A percentile compares a stretch with the other conserved stretches of the same genome.
These are phyloP conservation scores for Tipula vernalis DNA, from an alignment of 2,888 invertebrate species.

Conservation along the genomic window DNA sequence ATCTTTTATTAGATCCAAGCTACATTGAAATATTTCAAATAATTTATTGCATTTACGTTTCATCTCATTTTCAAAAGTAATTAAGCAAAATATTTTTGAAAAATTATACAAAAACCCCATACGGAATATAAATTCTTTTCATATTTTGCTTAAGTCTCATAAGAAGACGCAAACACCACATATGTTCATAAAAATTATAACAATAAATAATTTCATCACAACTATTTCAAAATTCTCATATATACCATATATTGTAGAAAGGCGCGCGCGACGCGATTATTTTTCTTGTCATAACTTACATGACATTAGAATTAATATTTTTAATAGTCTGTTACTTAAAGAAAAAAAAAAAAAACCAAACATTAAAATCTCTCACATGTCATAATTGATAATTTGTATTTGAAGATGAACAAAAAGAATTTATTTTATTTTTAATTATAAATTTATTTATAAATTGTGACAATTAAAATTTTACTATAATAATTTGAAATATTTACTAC, in stretches of 20 bases:
- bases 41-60: neutral
- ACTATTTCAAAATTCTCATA: neutral
- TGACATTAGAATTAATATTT: conserved; percentile 4
- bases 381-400: neutral
- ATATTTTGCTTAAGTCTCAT: neutral
- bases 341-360: neutral
- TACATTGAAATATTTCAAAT: neutral
- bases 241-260: neutral
- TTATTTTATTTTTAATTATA: neutral
- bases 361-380: neutral
- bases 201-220: neutral
- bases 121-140: neutral
- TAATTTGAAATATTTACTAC: neutral
- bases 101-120: neutral
- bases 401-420: neutral
- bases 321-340: neutral
- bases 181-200: neutral
- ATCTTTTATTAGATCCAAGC: neutral
- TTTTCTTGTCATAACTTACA: neutral
- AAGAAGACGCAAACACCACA: neutral
- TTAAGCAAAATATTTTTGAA: neutral
- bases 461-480: conserved; percentile 4
- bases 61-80: neutral
- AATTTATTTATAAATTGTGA: neutral
- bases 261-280: neutral